Base-by-base conservation (phyloP, 1,140 invertebrate species). In the Drosophila ercepeae region DNA sequence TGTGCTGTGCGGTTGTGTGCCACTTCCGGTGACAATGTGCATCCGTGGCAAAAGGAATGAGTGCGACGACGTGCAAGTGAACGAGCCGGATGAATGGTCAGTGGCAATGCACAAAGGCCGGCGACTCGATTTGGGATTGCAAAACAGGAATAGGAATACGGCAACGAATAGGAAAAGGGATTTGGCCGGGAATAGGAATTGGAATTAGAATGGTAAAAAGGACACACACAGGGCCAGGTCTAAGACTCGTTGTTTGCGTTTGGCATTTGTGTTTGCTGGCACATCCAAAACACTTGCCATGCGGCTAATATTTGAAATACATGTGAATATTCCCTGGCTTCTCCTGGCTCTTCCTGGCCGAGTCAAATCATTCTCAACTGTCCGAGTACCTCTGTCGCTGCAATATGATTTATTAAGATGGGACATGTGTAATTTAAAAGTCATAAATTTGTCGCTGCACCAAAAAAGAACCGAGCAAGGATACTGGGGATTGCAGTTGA, bases 381-480 rank as follows among this genome's bases (percentile, higher is more conserved):
- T 54, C 44, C 32, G 44, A 29, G 23, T 61, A 46, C n/a, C 36
- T 53, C 34, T 23, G 46, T 21, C 45, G 23, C 60, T 55, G 45
- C 25, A 25, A 21, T 60, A 81, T 89, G 84, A 89, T 89, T 89
- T 89, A 89, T 89, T 76, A 46, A 73, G 45, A 81, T 50, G 59
- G 76, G 84, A 84, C 79, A 89, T 78, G 76, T 75, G 73, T 84
- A 89, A 79, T 89, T 89, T 89, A 81, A 89, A 84, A 76, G 76
- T 78, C 79, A 81, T 84, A 89, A 84, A 89, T 78, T 81, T 77
- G 49, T 89, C 70, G 64, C 46, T 53, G 54, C 46, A 49, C 34
- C 44, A 18, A 36, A 34, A 36, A 79, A 55, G 49, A 52, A 49
- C 36, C 21, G 16, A 42, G 29, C 1, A 32, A 11, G 11, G 29